These are phyloP conservation scores for Eupsittula cactorum DNA, from an alignment of 2,113 vertebrate species.

Conservation along the genomic window DNA sequence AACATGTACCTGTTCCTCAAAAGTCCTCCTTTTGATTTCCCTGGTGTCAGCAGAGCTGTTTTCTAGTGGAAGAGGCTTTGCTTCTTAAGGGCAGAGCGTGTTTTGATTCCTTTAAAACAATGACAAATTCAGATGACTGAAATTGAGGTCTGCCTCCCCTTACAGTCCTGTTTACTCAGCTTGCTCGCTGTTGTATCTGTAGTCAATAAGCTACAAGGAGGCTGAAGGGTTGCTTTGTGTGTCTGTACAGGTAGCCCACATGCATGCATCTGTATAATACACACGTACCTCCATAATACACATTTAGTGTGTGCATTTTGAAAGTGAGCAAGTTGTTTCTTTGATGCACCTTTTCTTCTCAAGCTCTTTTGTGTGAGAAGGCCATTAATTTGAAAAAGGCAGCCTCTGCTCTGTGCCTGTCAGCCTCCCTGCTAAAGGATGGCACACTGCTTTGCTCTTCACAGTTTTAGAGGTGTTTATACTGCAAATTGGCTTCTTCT, in stretches of 20 bases:
- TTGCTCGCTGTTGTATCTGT: accelerated
- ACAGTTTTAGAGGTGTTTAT: background rate
- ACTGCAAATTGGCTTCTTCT: background rate
- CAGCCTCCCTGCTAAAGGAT: background rate
- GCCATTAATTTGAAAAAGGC: accelerated
- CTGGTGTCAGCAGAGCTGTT: background rate
- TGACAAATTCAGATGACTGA: background rate
- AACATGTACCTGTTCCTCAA: background rate
- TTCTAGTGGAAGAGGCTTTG: background rate
- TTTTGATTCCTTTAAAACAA: background rate
- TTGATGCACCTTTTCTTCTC: background rate
- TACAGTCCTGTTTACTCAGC: background rate
- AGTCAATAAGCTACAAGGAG: background rate
- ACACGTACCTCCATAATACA: background rate
- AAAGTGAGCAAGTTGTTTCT: background rate
- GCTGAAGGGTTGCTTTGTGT: background rate
- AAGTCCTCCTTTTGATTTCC: background rate
- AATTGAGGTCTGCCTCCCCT: background rate
- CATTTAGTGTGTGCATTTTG: background rate
- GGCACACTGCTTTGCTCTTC: background rate
- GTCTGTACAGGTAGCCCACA: background rate
- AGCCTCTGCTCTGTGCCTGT: background rate
- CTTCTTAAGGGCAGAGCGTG: background rate
- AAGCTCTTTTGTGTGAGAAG: background rate
- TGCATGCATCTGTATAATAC: background rate